Percentiles rank a stretch among this genome's conserved stretches.
These are phyloP conservation scores for Pelecanoides urinatrix DNA, from an alignment of 2,113 vertebrate species.

Conservation along the genomic window DNA sequence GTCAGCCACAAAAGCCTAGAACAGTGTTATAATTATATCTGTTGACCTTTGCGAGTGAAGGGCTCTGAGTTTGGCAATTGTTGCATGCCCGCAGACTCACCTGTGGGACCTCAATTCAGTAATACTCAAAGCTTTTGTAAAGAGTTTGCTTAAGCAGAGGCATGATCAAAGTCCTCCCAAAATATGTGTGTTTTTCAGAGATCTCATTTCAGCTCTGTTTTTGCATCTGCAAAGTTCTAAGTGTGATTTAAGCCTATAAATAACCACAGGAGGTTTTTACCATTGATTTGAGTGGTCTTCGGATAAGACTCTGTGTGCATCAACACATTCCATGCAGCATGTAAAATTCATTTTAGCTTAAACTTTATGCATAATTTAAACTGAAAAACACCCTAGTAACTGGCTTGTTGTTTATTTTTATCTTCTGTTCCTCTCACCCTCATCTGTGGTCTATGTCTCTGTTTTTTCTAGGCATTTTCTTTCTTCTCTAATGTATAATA, in stretches of 20 bases:
- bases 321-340: neutral
- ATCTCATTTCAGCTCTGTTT: neutral
- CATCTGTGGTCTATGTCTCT: neutral
- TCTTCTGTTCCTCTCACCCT: neutral
- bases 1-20: neutral
- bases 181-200: neutral
- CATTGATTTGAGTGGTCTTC: conserved; percentile 13
- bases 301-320: conserved; percentile 21
- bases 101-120: neutral
- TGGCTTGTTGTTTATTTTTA: conserved; percentile 8
- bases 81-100: accelerated
- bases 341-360: conserved; percentile 51
- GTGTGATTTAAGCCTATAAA: conserved; percentile 5
- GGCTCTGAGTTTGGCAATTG: neutral
- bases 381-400: neutral
- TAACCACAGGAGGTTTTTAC: conserved; percentile 14
- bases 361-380: conserved; percentile 44
- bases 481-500: neutral
- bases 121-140: neutral
- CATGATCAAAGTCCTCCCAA: neutral
- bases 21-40: neutral
- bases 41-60: neutral
- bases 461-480: neutral
- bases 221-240: neutral
- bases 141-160: neutral